A percentile compares a stretch with the other conserved stretches of the same genome.
Conservation (phyloP, 2,797 vertebrate genomes). For the Phoeniculus purpureus region DNA sequence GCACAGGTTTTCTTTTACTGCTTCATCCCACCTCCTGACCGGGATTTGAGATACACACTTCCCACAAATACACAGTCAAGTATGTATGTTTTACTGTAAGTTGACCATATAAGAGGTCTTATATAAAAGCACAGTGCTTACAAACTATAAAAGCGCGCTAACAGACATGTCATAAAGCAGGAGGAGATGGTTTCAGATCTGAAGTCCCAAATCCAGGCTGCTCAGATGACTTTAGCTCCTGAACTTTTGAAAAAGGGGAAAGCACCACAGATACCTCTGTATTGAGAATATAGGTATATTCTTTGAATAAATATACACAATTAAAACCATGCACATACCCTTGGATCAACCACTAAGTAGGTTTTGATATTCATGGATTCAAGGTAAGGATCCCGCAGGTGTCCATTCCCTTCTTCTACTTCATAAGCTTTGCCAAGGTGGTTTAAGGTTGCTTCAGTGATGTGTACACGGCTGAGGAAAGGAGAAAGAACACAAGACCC, state of each 20-base stretch:
- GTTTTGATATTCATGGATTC: constrained; percentile 91
- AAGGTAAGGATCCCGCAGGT: constrained; percentile 89
- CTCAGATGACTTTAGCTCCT: neutral
- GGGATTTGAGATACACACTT: neutral
- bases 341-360: constrained; percentile 95
- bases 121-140: neutral
- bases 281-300: neutral
- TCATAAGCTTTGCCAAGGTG: constrained; percentile 95
- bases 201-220: neutral
- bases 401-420: constrained; percentile 93
- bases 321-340: constrained; percentile 78
- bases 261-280: neutral
- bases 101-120: neutral
- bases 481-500: constrained; percentile 36
- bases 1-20: neutral
- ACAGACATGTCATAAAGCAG: neutral
- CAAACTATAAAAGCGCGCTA: neutral
- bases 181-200: neutral
- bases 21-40: neutral
- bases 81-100: neutral
- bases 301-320: neutral
- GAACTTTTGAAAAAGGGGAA: neutral
- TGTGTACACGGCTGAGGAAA: constrained; percentile 90
- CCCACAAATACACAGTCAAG: neutral
- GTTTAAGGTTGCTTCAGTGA: constrained; percentile 94